Evolutionary conservation across 2,888 invertebrate genomes (phyloP).

Genomic region (Fragum fragum): DNA sequence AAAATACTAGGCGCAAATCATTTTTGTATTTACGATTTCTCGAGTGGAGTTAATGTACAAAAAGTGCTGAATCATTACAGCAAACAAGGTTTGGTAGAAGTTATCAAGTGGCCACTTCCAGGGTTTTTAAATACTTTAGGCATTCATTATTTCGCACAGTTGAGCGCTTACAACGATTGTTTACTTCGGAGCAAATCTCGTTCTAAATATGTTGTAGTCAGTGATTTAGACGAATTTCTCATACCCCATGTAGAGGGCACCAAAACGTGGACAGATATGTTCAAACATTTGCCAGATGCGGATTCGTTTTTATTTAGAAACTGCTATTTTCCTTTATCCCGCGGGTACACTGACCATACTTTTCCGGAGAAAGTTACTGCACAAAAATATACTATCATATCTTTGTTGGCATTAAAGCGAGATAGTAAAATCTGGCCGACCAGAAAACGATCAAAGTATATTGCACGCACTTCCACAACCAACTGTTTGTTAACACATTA

Average conservation of each 20-base stretch:
- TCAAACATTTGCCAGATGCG: background rate
- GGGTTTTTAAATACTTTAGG: no score
- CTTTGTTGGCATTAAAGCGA: background rate
- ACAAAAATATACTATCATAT: background rate
- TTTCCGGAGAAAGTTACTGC: background rate
- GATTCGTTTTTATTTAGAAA: constrained; percentile 1
- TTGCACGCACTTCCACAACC: no score
- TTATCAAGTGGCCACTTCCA: constrained; percentile 1
- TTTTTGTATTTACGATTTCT: constrained; percentile 2
- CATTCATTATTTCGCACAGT: background rate
- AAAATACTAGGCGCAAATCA: background rate
- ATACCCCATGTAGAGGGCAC: background rate
- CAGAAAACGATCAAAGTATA: background rate
- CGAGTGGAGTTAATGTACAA: background rate
- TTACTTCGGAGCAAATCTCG: background rate
- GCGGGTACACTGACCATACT: background rate
- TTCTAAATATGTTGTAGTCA: background rate
- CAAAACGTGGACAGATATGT: constrained; percentile 4
- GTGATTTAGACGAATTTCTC: constrained; percentile 13
- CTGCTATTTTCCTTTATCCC: background rate
- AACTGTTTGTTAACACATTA: no score
- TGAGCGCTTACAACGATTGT: constrained; percentile 9
- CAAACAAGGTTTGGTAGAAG: background rate
- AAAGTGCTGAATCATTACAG: background rate
- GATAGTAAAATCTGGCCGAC: background rate